A percentile compares a stretch with the other conserved stretches of the same genome.
These are phyloP conservation scores for Spodoptera littoralis DNA, from an alignment of 2,888 invertebrate genomes.

Conservation along the genomic window DNA sequence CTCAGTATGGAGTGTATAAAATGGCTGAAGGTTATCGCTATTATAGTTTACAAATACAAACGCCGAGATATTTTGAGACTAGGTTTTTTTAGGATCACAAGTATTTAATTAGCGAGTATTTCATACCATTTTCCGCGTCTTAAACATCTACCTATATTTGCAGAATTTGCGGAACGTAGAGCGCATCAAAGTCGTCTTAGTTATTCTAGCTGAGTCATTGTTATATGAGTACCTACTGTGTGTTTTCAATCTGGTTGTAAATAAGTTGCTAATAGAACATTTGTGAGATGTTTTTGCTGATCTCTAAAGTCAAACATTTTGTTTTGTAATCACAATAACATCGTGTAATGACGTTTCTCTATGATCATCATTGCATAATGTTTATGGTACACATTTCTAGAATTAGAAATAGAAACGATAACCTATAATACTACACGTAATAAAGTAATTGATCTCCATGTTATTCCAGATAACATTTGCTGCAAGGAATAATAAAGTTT, in stretches of 20 bases:
- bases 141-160: not conserved
- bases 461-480: too few relatives aligned
- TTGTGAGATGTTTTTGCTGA: conserved; percentile 27
- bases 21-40: conserved; percentile 38
- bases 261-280: conserved; percentile 21
- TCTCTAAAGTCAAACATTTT: conserved; percentile 22
- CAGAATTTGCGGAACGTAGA: not conserved
- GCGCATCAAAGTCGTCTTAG: conserved; percentile 23
- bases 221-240: conserved; percentile 4
- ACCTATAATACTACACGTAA: too few relatives aligned
- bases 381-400: conserved; percentile 1
- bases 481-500: too few relatives aligned
- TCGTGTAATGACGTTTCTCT: conserved; percentile 20
- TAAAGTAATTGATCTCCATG: too few relatives aligned
- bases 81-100: conserved; percentile 10
- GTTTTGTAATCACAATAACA: conserved; percentile 32
- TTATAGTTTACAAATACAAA: conserved; percentile 29
- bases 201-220: conserved; percentile 30
- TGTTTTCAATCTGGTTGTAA: conserved; percentile 10
- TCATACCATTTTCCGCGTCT: conserved; percentile 16
- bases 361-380: conserved; percentile 19
- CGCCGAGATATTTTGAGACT: conserved; percentile 8
- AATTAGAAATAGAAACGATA: too few relatives aligned
- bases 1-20: conserved; percentile 32
- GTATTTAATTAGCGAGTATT: not conserved